phyloP scores from a whole-genome alignment of 2,888 invertebrate species.

The Nomada lathburiana region DNA sequence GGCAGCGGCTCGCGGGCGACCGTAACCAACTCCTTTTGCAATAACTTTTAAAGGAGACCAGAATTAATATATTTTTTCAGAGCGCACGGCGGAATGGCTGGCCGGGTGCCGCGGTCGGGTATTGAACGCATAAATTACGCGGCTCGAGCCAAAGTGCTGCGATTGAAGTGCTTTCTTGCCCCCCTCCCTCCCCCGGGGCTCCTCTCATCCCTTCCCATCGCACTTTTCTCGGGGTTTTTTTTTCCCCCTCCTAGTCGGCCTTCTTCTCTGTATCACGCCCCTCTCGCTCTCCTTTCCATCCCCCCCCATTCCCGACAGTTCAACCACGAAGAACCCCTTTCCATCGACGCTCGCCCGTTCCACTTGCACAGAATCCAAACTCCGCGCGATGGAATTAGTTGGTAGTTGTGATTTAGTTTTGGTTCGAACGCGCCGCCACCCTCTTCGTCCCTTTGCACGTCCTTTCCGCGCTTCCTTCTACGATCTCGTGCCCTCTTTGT shows the following conservation, averaged over 20 bases:
- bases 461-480: neutral
- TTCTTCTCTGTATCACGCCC: neutral
- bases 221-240: constrained; percentile 31
- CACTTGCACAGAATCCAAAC: constrained; percentile 53
- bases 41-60: constrained; percentile 75
- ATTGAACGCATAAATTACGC: constrained; percentile 79
- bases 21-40: constrained; percentile 69
- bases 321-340: constrained; percentile 33
- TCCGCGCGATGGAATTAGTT: constrained; percentile 74
- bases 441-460: neutral
- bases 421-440: constrained; percentile 45
- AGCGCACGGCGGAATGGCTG: constrained; percentile 43
- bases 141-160: constrained; percentile 70
- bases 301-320: neutral
- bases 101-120: constrained; percentile 67
- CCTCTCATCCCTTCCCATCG: neutral
- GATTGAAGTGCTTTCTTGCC: constrained; percentile 72
- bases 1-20: constrained; percentile 22
- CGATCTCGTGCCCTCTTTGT: neutral
- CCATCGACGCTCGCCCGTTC: constrained; percentile 12
- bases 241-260: neutral
- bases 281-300: neutral
- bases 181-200: neutral
- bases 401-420: constrained; percentile 77
- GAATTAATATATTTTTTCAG: constrained; percentile 73